phyloP scores from a whole-genome alignment of 2,888 invertebrate species.

The Zhuqinia jingwanae region DNA sequence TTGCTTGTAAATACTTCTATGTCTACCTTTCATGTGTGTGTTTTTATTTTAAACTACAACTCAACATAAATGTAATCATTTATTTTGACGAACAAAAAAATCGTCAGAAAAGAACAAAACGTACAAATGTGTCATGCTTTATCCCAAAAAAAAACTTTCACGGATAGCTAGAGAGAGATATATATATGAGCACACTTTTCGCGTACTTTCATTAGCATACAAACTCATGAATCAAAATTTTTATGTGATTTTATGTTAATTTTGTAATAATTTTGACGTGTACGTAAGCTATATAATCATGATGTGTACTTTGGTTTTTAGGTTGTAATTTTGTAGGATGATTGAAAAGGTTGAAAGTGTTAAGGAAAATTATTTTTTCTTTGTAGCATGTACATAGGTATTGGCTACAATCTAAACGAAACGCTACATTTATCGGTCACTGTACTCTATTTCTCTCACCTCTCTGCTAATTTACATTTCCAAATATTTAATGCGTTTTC shows the following conservation, averaged over 20 bases:
- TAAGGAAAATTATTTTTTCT: too few relatives aligned
- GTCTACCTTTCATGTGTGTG: neutral
- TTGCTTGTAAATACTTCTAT: neutral
- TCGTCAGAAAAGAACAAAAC: neutral
- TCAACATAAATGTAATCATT: neutral
- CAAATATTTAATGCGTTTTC: too few relatives aligned
- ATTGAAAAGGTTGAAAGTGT: too few relatives aligned
- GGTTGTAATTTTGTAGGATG: too few relatives aligned
- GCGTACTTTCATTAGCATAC: conserved; percentile 14
- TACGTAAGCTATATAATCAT: neutral
- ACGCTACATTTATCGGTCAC: too few relatives aligned
- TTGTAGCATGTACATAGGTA: too few relatives aligned
- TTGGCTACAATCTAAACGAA: too few relatives aligned
- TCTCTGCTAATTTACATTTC: too few relatives aligned
- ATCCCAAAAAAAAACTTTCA: too few relatives aligned
- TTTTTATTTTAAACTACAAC: neutral
- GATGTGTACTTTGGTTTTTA: too few relatives aligned
- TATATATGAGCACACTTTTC: conserved; percentile 18
- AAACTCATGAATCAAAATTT: conserved; percentile 18
- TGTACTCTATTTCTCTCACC: too few relatives aligned
- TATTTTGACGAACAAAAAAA: neutral
- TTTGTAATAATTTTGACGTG: conserved; percentile 26
- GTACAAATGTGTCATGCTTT: neutral
- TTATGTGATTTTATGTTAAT: conserved; percentile 19
- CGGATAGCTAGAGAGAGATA: too few relatives aligned